Conservation (phyloP, 2,888 invertebrate genomes). For the Lasioglossum figueresi region DNA sequence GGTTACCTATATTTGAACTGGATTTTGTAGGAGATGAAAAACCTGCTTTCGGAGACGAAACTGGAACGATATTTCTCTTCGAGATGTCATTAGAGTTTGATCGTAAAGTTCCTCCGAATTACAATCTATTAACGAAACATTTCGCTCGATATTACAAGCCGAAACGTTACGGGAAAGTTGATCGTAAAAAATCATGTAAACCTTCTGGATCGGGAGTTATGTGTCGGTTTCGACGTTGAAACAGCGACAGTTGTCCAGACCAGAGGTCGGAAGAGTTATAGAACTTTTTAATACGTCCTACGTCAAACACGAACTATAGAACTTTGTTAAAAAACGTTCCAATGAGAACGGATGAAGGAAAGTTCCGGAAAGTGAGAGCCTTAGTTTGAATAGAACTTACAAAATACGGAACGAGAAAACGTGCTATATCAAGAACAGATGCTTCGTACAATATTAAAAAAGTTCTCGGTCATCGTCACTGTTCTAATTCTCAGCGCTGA, state of each 20-base stretch:
- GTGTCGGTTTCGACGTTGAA: neutral
- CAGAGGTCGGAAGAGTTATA: neutral
- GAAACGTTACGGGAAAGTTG: neutral
- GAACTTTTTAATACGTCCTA: neutral
- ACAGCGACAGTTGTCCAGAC: neutral
- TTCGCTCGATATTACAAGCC: neutral
- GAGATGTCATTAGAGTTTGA: neutral
- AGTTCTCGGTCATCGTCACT: neutral
- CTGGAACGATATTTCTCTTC: neutral
- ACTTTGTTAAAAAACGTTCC: neutral
- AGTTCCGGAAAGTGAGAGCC: neutral
- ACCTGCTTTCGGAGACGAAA: neutral
- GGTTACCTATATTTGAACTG: neutral
- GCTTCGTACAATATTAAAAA: neutral
- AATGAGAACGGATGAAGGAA: neutral
- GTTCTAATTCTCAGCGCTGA: neutral
- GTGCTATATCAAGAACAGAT: neutral
- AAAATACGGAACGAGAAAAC: neutral
- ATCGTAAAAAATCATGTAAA: neutral
- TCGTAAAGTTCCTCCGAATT: neutral
- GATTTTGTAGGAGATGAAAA: neutral
- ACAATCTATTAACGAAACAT: neutral
- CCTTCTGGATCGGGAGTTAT: neutral
- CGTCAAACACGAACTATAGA: neutral
- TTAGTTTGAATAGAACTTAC: neutral